A percentile compares a stretch with the other conserved stretches of the same genome.
Conservation (phyloP, 2,888 invertebrate genomes). For the Leptopterna dolabrata region DNA sequence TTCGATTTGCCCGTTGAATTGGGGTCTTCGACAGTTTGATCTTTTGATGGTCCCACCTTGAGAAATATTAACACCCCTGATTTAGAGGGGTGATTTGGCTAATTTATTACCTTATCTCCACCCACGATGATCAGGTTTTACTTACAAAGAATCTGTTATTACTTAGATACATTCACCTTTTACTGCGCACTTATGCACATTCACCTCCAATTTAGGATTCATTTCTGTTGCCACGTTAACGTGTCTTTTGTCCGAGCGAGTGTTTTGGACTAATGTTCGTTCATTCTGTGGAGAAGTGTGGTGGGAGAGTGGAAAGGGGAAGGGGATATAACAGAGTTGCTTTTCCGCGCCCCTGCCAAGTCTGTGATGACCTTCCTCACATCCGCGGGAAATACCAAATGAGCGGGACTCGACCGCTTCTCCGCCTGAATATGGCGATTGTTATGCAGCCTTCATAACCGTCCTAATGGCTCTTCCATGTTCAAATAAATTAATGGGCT, state of each 20-base stretch:
- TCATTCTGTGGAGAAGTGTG: background rate
- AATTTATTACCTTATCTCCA: no score
- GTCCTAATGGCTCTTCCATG: background rate
- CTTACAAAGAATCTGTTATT: no score
- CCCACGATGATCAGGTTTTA: no score
- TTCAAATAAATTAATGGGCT: constrained; percentile 8
- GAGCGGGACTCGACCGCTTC: background rate
- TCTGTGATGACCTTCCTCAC: background rate
- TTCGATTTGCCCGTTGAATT: no score
- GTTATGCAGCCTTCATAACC: constrained; percentile 7
- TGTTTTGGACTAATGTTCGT: background rate
- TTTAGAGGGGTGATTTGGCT: no score
- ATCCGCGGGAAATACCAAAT: constrained; percentile 11
- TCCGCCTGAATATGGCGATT: background rate
- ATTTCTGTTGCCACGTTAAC: background rate
- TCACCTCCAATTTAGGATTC: background rate
- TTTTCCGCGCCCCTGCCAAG: background rate
- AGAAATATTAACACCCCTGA: no score
- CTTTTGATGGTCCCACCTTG: no score
- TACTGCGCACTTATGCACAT: no score
- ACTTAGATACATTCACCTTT: no score
- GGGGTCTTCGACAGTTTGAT: no score
- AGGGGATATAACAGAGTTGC: background rate
- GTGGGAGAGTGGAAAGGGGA: no score
- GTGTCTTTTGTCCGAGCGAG: background rate